A percentile compares a stretch with the other conserved stretches of the same genome.
These are phyloP conservation scores for Xylocopa sonorina DNA, from an alignment of 1,140 invertebrate genomes.

Conservation along the genomic window DNA sequence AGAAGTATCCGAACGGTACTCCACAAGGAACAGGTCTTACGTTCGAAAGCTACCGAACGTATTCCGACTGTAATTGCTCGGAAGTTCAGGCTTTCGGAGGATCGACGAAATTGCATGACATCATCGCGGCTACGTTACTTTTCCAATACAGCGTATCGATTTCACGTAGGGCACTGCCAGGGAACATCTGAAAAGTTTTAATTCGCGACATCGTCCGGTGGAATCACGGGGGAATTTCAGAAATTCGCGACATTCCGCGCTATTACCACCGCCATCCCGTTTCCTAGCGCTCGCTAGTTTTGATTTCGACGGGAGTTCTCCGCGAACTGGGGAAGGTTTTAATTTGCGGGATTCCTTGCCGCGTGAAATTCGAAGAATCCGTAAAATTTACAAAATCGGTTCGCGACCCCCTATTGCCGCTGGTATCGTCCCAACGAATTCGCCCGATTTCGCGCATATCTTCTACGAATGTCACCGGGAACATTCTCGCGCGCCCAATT, in stretches of 20 bases:
- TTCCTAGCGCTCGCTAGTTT: not conserved
- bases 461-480: not conserved
- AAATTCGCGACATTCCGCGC: conserved; percentile 11
- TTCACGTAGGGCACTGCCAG: not conserved
- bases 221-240: conserved; percentile 21
- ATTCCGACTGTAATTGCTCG: not conserved
- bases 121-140: not conserved
- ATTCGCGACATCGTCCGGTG: not conserved
- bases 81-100: not conserved
- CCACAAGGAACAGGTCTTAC: no score
- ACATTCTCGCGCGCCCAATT: not conserved
- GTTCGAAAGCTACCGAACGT: not conserved
- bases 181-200: conserved; percentile 12
- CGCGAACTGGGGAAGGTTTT: not conserved
- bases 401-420: not conserved
- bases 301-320: not conserved
- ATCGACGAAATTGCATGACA: not conserved
- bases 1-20: not conserved
- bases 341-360: conserved; percentile 20
- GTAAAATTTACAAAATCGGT: conserved; percentile 27
- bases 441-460: not conserved
- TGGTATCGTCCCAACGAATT: not conserved
- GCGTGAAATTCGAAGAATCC: conserved; percentile 12
- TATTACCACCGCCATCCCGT: not conserved
- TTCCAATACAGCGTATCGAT: conserved; percentile 26